Evolutionary conservation across 64 coral and sea anemone species (phyloP).

Genomic region (Montipora sp.): DNA sequence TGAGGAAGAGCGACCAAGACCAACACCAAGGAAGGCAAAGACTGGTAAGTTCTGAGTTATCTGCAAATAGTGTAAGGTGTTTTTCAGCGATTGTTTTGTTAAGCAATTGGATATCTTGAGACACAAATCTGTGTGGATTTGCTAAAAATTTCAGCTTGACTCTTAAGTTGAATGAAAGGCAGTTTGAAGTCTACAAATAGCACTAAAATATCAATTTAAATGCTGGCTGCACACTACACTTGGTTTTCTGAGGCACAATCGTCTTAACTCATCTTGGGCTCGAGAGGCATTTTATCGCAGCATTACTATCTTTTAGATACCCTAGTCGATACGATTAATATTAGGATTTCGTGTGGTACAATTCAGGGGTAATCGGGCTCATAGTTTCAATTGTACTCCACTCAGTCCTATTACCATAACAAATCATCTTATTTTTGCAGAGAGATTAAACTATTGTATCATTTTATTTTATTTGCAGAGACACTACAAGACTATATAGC

Average conservation of each 20-base stretch:
- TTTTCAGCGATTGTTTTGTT: constrained; percentile 55
- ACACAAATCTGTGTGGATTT: constrained; percentile 44
- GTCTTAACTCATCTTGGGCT: neutral
- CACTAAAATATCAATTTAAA: too few species aligned
- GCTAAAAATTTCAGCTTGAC: constrained; percentile 55
- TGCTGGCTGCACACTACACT: constrained; percentile 50
- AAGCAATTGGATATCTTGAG: constrained; percentile 54
- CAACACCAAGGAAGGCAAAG: constrained; percentile 4
- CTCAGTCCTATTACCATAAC: too few species aligned
- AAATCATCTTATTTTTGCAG: too few species aligned
- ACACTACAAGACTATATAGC: too few species aligned
- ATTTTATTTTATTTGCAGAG: too few species aligned
- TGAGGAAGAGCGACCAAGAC: neutral
- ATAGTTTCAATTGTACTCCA: too few species aligned
- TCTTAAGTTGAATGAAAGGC: constrained; percentile 58
- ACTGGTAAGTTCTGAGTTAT: constrained; percentile 54
- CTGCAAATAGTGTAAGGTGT: constrained; percentile 60
- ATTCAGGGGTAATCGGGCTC: too few species aligned
- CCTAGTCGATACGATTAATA: too few species aligned
- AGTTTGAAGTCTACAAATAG: constrained; percentile 52
- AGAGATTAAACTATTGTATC: too few species aligned
- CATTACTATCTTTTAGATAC: too few species aligned
- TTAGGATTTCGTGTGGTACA: too few species aligned
- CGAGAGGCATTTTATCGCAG: too few species aligned
- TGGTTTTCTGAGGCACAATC: constrained; percentile 36